Conservation (phyloP, 2,113 vertebrate species). For the Elachura formosa region DNA sequence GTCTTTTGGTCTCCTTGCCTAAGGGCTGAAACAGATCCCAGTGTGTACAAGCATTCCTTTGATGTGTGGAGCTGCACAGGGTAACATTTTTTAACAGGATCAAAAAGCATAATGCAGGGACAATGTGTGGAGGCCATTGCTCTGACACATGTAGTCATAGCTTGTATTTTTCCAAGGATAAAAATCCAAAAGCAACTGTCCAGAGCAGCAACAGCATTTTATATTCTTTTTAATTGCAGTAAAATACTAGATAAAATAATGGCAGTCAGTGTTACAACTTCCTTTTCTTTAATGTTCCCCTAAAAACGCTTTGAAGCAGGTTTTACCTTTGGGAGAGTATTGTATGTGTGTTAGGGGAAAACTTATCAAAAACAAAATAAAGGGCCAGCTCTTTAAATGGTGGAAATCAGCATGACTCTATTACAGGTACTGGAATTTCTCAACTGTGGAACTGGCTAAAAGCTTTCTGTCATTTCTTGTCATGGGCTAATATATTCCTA, state of each 20-base stretch:
- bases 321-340: constrained; percentile 55
- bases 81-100: constrained; percentile 70
- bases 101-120: constrained; percentile 63
- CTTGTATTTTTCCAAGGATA: constrained; percentile 48
- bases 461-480: not conserved
- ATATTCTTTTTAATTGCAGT: constrained; percentile 59
- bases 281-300: constrained; percentile 58
- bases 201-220: constrained; percentile 29
- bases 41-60: constrained; percentile 60
- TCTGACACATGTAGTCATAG: constrained; percentile 51
- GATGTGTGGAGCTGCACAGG: constrained; percentile 54
- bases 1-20: constrained; percentile 60
- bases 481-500: not conserved
- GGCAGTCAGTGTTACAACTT: constrained; percentile 55
- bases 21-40: constrained; percentile 67
- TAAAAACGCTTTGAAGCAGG: constrained; percentile 55
- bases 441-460: not conserved
- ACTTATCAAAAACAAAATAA: constrained; percentile 48
- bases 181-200: constrained; percentile 50
- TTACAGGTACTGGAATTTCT: constrained; percentile 4
- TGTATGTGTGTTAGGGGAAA: constrained; percentile 39
- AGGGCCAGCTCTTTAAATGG: constrained; percentile 19
- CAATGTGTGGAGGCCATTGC: constrained; percentile 64
- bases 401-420: constrained; percentile 8
- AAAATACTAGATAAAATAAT: constrained; percentile 59